Conservation (phyloP, 2,797 vertebrate species). For the Xenopus petersii region DNA sequence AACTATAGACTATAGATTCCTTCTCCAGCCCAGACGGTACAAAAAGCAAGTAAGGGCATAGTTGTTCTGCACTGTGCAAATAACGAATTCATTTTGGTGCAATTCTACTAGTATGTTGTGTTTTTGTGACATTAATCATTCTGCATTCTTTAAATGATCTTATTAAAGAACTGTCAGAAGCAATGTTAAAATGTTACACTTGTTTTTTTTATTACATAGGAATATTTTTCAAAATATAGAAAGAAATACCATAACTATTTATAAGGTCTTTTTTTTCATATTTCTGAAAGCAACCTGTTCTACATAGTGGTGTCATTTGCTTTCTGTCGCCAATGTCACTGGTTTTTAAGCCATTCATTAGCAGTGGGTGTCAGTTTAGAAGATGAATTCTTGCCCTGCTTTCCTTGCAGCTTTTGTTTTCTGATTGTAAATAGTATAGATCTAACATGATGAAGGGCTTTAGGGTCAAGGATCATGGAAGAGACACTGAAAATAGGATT, state of each 20-base stretch:
- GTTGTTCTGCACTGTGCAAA: no score
- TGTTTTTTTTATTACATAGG: no score
- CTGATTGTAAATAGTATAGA: slow-evolving; percentile 75
- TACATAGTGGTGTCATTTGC: slow-evolving; percentile 70
- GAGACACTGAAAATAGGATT: slow-evolving; percentile 57
- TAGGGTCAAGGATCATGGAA: slow-evolving; percentile 65
- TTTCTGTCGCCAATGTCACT: slow-evolving; percentile 73
- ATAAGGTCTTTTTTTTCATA: slow-evolving; percentile 25
- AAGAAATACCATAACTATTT: slow-evolving; percentile 30
- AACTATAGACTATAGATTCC: no score
- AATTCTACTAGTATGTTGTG: no score
- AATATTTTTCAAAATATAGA: no score
- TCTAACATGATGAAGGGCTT: slow-evolving; percentile 69
- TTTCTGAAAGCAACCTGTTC: slow-evolving; percentile 57
- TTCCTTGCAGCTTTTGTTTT: slow-evolving; percentile 68
- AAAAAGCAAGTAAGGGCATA: no score
- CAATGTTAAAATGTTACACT: no score
- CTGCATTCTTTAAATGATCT: no score
- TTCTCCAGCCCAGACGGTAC: no score
- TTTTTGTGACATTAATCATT: no score
- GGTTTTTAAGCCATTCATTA: slow-evolving; percentile 79
- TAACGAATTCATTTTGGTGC: no score
- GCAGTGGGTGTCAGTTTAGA: slow-evolving; percentile 71
- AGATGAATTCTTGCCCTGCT: slow-evolving; percentile 71
- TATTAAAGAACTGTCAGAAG: no score